Evolutionary conservation across 2,797 vertebrate genomes (phyloP).

Genomic region (Lepidocolaptes lacrymiger): DNA sequence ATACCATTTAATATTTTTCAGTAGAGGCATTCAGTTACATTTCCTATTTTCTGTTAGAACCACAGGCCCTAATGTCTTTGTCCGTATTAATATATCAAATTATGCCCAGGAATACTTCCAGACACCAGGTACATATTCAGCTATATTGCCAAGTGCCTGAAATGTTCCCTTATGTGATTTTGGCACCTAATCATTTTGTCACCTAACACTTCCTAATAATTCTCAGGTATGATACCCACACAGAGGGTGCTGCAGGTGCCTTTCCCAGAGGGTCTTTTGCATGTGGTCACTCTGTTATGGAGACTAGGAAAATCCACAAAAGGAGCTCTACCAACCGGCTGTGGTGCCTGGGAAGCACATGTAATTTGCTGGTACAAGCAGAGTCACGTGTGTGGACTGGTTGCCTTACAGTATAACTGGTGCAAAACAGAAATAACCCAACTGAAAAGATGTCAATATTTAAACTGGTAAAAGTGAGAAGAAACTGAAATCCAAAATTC

Average conservation of each 20-base stretch:
- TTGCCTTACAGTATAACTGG: not conserved
- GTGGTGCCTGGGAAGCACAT: not conserved
- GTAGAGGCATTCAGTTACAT: not conserved
- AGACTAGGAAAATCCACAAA: not conserved
- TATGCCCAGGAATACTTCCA: not conserved
- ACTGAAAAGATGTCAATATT: not conserved
- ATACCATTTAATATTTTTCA: not conserved
- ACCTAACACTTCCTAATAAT: not conserved
- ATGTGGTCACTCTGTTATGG: not conserved
- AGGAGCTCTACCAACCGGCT: not conserved
- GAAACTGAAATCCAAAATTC: not conserved
- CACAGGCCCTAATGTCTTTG: not conserved
- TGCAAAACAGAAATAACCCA: not conserved
- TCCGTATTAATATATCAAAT: not conserved
- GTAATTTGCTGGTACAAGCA: not conserved
- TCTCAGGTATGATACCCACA: not conserved
- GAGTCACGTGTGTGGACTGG: not conserved
- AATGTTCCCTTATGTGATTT: not conserved
- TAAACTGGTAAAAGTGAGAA: not conserved
- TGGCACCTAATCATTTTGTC: not conserved
- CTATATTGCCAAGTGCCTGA: not conserved
- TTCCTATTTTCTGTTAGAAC: not conserved
- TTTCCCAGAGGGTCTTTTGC: not conserved
- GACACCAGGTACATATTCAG: not conserved
- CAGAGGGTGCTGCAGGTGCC: not conserved